Base-by-base conservation (phyloP, 2,113 vertebrate genomes). In the Platichthys flesus region DNA sequence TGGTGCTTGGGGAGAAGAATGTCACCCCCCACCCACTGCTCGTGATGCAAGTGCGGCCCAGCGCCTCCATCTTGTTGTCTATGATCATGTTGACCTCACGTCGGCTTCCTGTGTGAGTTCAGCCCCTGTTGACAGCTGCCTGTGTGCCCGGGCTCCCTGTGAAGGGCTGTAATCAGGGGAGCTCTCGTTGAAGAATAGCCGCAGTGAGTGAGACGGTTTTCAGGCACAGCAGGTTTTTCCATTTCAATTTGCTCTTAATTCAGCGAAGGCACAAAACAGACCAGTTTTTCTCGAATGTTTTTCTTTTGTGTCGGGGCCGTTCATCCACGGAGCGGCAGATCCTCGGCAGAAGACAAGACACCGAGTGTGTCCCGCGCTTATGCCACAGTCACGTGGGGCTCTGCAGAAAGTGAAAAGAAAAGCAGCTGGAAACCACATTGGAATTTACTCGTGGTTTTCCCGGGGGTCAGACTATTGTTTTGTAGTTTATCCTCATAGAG, bases 151-250 rank as follows among this genome's bases (percentile, higher is more conserved):
- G 74, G 24, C 54, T 55, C 71, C 23, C 76, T 51, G 73, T 81
- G 62, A 86, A 86, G 71, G 4, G 63, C 76, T 24, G 54, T 45
- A 90, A 89, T 90, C 86, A 90, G 60, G 51, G 13, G 62, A 31
- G 73, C 62, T 76, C 74, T 74, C 26, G 51, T 74, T 78, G 81
- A 86, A 83, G 78, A 86, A 78, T 81, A 74, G 81, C 78, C 66
- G 58, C 72, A 79, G 0, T 81, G 79, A 91, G 78, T 76, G 86
- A 89, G 64, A 24, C 31, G 28, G 66, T 37, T 54, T n/a, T 67
- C 52, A 66, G 57, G 57, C 65, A 16, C 81, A 58, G 81, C 78
- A 64, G 85, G 67, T 72, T 84, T 85, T 90, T 88, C 84, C 84
- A 79, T 84, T 74, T 86, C 69, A 56, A 67, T 73, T 45, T 8